Base-by-base conservation (phyloP, 53 echinoderm and acorn worm genomes). In the Mesocentrotus franciscanus region DNA sequence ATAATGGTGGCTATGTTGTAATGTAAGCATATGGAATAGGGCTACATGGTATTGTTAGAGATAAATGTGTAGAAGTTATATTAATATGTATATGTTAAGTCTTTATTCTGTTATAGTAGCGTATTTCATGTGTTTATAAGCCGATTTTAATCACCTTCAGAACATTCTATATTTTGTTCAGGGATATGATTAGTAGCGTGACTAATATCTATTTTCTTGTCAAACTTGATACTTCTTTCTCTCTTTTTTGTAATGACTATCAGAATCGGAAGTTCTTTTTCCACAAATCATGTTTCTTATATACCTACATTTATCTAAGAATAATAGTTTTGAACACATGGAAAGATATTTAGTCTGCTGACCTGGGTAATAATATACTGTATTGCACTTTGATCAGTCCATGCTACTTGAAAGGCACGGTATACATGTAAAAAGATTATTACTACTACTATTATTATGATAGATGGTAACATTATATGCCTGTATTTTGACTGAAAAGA, bases 1-100 rank as follows among this genome's bases (percentile, higher is more conserved):
- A 66, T 90, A 90, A 90, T 91, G 91, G 91, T 91, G 34, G 91
- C 68, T 91, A 91, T 85, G 49, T 91, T 39, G 58, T 57, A 13
- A 87, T 87, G 56, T 57, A 57, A 87, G 87, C 27, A 57, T 87
- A 57, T 58, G 58, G 87, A 87, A 39, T 87, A 87, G 20, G 87
- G 58, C 87, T 87, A n/a, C 27, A 27, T 87, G 56, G 81, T 17
- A 87, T 39, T 58, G 87, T 57, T 87, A 87, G 81, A 56, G 58
- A 58, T 49, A 49, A 49, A 29, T 87, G 29, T 87, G 8, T 87
- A 57, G 87, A 4, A 58, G 20, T 26, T 84, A 49, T 84, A 49
- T 42, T 22, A 18, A 84, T 84, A 84, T 87, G 87, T 58, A 17
- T 58, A 58, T 57, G 87, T 87, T 39, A 39, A 81, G 42, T 81